These are phyloP conservation scores for Ochropacha duplaris DNA, from an alignment of 2,888 invertebrate genomes.

Conservation along the genomic window DNA sequence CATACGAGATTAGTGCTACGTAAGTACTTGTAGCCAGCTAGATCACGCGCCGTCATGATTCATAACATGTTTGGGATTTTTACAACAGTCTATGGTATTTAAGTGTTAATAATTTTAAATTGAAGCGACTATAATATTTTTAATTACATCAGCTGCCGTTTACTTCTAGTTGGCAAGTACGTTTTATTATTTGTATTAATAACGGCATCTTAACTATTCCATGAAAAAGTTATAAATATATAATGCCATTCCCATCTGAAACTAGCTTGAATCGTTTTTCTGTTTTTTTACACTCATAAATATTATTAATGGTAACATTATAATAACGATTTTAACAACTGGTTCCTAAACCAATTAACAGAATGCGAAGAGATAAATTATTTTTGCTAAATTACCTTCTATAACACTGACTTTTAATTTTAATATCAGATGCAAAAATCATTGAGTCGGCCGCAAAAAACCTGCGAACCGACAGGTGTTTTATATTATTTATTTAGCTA, in stretches of 20 bases:
- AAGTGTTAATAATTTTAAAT: slow-evolving; percentile 36
- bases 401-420: background rate
- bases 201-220: background rate
- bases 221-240: background rate
- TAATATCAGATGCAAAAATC: too few relatives aligned
- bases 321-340: slow-evolving; percentile 3
- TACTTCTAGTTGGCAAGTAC: background rate
- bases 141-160: slow-evolving; percentile 3
- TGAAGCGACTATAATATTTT: slow-evolving; percentile 31
- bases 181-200: background rate
- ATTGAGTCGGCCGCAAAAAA: background rate
- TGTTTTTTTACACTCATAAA: background rate
- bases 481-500: background rate
- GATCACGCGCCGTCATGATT: slow-evolving; percentile 41
- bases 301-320: background rate
- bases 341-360: slow-evolving; percentile 1
- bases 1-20: background rate
- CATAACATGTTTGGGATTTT: slow-evolving; percentile 43
- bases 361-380: background rate
- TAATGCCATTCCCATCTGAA: background rate
- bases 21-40: slow-evolving; percentile 24
- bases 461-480: background rate
- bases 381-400: background rate
- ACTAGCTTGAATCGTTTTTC: background rate
- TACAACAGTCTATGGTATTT: slow-evolving; percentile 32